phyloP scores from a whole-genome alignment of 2,888 invertebrate genomes.

The Torymus tubicola region DNA sequence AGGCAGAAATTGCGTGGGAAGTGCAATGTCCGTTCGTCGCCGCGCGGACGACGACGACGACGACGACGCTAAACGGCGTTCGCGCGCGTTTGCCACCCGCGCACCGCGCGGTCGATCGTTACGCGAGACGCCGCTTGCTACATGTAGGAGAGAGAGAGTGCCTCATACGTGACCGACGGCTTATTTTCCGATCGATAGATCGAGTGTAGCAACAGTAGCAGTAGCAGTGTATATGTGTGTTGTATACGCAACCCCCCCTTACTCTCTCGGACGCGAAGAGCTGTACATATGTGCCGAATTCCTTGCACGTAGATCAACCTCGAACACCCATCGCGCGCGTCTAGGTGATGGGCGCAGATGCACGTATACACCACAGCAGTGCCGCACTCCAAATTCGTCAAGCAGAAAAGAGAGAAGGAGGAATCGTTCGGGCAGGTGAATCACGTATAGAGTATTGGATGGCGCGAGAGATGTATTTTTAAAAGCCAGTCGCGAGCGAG shows the following conservation, averaged over 20 bases:
- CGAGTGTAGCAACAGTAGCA: slow-evolving; percentile 23
- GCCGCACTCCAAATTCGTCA: slow-evolving; percentile 40
- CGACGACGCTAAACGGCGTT: too few relatives aligned
- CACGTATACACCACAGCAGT: slow-evolving; percentile 37
- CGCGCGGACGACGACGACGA: too few relatives aligned
- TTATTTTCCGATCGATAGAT: slow-evolving; percentile 64
- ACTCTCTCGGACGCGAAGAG: background rate
- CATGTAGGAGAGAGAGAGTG: background rate
- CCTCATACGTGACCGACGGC: slow-evolving; percentile 64
- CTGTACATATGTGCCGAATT: slow-evolving; percentile 60
- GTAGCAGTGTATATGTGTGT: background rate
- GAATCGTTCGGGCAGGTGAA: slow-evolving; percentile 51
- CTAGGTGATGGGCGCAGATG: slow-evolving; percentile 33
- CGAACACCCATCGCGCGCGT: slow-evolving; percentile 48
- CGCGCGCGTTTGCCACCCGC: too few relatives aligned
- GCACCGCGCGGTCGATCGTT: slow-evolving; percentile 52
- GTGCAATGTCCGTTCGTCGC: slow-evolving; percentile 61
- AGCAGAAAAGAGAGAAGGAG: background rate
- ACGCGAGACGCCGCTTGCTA: slow-evolving; percentile 17
- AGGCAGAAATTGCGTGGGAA: slow-evolving; percentile 56
- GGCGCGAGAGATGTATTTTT: slow-evolving; percentile 54
- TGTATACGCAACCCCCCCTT: slow-evolving; percentile 13
- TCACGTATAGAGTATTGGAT: slow-evolving; percentile 41
- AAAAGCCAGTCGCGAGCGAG: slow-evolving; percentile 32
- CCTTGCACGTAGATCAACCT: slow-evolving; percentile 65